phyloP scores from a whole-genome alignment of 2,113 vertebrate species.

The Zosterops japonicus region DNA sequence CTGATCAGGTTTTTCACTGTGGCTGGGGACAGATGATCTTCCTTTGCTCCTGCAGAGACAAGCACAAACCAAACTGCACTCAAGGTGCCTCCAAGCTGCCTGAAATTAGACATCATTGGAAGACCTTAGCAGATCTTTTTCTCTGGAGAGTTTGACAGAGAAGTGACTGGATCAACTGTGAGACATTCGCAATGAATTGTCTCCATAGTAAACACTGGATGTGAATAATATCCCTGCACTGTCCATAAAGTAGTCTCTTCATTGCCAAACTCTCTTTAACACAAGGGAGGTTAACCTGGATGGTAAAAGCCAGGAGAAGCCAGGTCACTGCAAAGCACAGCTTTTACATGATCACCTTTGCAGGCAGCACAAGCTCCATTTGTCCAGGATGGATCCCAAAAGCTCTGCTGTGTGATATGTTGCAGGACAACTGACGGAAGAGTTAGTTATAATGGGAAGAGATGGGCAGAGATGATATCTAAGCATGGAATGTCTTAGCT shows the following conservation, averaged over 20 bases:
- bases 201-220: background rate
- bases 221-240: background rate
- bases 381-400: background rate
- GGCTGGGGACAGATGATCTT: background rate
- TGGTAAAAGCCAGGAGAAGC: background rate
- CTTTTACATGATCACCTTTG: background rate
- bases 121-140: background rate
- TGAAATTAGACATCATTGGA: background rate
- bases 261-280: background rate
- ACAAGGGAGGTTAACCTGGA: background rate
- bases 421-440: background rate
- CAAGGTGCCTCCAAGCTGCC: background rate
- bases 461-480: background rate
- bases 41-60: background rate
- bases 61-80: background rate
- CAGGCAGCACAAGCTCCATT: fast-evolving
- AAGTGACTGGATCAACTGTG: background rate
- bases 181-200: background rate
- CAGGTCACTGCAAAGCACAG: background rate
- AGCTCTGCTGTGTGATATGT: fast-evolving
- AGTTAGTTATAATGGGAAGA: background rate
- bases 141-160: background rate
- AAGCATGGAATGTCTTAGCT: background rate
- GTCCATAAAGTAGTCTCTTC: background rate
- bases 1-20: background rate